Base-by-base conservation (phyloP, 2,113 vertebrate genomes). In the Vulpes ferrilata region DNA sequence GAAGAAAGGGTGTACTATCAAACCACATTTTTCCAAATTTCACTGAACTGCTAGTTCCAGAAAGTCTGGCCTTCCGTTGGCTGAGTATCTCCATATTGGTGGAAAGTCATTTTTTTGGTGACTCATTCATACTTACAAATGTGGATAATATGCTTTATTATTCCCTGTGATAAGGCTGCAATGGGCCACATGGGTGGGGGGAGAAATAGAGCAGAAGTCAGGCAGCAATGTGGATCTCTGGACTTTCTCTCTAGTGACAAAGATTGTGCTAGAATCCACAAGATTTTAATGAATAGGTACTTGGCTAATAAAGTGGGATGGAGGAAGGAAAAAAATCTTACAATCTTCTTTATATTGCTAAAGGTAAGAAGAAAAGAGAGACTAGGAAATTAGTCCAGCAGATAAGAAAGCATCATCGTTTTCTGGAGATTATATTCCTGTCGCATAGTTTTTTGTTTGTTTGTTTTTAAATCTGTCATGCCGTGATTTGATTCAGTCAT, bases 101-200 rank as follows among this genome's bases (percentile, higher is more conserved):
- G 13, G 7, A 69, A 96, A 92, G 90, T 88, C 67, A 95, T 92
- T 88, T 91, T 94, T 71, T 43, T 20, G 91, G 67, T 60, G 92
- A 57, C 7, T 87, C 27, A 95, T 97, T 92, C 83, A 87, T 53
- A 38, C 32, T 76, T 90, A 97, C 57, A 96, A 62, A 64, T 84
- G 8, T 92, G 78, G 93, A 95, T 95, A 92, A 78, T 65, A 59
- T 82, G 32, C 53, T 55, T 89, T 91, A 35, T 83, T 95, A 96
- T 76, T 35, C 32, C 32, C 38, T 38, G n/a, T 67, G 69, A 73
- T 48, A 95, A 91, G 27, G 38, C 69, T 90, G 27, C 25, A 90
- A 11, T 88, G 83, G 88, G 8, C 17, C 53, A 57, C 73, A 32
- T 12, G 3, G 38, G 11, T 78, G 35, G 9, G 3, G 32, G 11